Evolutionary conservation across 2,797 vertebrate genomes (phyloP).

Genomic region (Bovichtus diacanthus): DNA sequence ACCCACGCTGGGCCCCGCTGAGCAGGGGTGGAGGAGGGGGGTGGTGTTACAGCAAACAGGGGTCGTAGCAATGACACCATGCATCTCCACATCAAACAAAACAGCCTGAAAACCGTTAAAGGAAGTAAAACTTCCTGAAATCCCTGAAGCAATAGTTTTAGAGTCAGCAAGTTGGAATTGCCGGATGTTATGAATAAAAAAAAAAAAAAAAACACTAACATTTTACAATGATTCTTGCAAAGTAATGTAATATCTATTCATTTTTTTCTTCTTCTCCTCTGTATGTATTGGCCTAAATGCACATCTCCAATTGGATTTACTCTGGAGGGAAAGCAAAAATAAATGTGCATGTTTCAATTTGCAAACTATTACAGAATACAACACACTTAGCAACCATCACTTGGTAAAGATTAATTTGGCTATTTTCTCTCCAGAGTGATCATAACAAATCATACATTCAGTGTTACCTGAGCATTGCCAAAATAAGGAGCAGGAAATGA

Average conservation of each 20-base stretch:
- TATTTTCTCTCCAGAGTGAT: constrained; percentile 10
- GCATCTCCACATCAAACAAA: constrained; percentile 79
- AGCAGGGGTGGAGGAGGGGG: constrained; percentile 67
- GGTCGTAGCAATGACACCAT: constrained; percentile 86
- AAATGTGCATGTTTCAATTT: constrained; percentile 11
- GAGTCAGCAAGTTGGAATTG: constrained; percentile 40
- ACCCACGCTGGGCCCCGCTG: constrained; percentile 82
- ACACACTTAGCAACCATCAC: constrained; percentile 1
- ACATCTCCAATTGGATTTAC: constrained; percentile 7
- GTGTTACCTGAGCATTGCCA: background rate
- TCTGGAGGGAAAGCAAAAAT: constrained; percentile 7
- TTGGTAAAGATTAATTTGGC: constrained; percentile 7
- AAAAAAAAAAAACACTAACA: constrained; percentile 16
- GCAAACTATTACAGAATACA: background rate
- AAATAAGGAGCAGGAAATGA: constrained; percentile 45
- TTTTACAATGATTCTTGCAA: constrained; percentile 30
- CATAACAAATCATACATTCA: constrained; percentile 6
- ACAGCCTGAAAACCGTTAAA: constrained; percentile 63
- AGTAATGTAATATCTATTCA: constrained; percentile 16
- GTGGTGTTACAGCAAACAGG: constrained; percentile 77
- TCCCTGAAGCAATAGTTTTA: constrained; percentile 38
- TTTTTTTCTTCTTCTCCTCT: background rate
- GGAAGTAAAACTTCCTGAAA: constrained; percentile 65
- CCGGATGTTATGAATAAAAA: constrained; percentile 43
- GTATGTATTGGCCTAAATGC: background rate